Conservation (phyloP, 2,888 invertebrate genomes). For the Sphaerophoria taeniata region DNA sequence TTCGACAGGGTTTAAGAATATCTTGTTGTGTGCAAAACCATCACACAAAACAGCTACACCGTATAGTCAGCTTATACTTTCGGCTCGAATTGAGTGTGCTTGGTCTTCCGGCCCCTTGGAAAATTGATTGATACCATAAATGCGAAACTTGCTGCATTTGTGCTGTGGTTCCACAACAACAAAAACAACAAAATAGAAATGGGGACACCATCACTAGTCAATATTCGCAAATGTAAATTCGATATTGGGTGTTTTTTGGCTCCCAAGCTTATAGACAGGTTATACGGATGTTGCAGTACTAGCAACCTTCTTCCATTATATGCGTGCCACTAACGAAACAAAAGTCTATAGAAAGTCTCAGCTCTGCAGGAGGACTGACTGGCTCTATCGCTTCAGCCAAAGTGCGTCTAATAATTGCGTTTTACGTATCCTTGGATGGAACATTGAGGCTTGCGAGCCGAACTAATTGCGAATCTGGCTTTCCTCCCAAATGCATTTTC, state of each 20-base stretch:
- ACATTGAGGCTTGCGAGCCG: constrained; percentile 26
- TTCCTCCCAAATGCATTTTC: constrained; percentile 20
- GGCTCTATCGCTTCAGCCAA: constrained; percentile 43
- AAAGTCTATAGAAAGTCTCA: constrained; percentile 53
- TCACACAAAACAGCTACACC: neutral
- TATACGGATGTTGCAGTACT: constrained; percentile 13
- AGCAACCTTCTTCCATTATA: too few species aligned
- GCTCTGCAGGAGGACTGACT: constrained; percentile 16
- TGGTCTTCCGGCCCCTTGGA: constrained; percentile 43
- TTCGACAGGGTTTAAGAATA: constrained; percentile 22
- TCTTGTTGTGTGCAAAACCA: neutral
- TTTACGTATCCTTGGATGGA: constrained; percentile 17
- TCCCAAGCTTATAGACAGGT: constrained; percentile 23
- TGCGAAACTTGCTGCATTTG: constrained; percentile 1
- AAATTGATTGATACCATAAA: constrained; percentile 26
- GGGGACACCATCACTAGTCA: constrained; percentile 56
- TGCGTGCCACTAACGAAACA: constrained; percentile 53
- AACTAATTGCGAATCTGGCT: constrained; percentile 62
- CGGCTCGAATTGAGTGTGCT: constrained; percentile 25
- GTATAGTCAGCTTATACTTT: constrained; percentile 45
- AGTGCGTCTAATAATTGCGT: constrained; percentile 56
- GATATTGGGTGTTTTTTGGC: constrained; percentile 29
- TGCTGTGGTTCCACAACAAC: constrained; percentile 15
- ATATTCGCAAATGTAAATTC: constrained; percentile 51
- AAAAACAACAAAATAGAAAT: too few species aligned